Evolutionary conservation across 2,797 vertebrate genomes (phyloP).

Genomic region (Sebastes taczanowskii): DNA sequence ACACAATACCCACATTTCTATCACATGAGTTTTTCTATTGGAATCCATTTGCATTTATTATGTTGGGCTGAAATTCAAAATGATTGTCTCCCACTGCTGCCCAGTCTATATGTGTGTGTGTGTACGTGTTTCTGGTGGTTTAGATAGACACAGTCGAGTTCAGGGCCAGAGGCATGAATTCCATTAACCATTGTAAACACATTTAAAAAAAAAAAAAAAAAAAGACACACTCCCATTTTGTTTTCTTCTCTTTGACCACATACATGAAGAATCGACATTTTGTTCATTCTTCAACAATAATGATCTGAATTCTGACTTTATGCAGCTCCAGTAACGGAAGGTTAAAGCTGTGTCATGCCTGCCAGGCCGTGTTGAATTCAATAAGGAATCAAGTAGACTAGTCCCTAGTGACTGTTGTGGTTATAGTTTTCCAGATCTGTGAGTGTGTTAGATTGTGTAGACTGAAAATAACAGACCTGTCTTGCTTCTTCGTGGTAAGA

Average conservation of each 20-base stretch:
- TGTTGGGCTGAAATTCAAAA: conserved; percentile 68
- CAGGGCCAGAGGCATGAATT: conserved; percentile 63
- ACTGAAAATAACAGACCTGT: neutral
- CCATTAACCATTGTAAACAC: conserved; percentile 25
- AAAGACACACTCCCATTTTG: neutral
- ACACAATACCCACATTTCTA: conserved; percentile 17
- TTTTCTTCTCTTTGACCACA: neutral
- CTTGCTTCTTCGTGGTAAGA: neutral
- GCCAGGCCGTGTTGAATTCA: conserved; percentile 13
- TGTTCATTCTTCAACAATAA: neutral
- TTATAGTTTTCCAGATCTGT: conserved; percentile 1
- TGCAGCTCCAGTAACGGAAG: neutral
- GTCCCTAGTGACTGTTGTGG: conserved; percentile 3
- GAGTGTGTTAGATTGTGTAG: neutral
- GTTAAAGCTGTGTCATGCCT: conserved; percentile 41
- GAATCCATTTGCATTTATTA: conserved; percentile 59
- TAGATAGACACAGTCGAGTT: conserved; percentile 46
- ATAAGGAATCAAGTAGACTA: neutral
- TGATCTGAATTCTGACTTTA: neutral
- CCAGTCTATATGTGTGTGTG: conserved; percentile 8
- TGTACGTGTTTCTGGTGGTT: conserved; percentile 43
- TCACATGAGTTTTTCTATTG: conserved; percentile 10
- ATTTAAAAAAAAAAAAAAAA: neutral
- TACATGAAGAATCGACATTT: neutral
- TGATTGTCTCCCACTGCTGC: conserved; percentile 49